Conservation (phyloP, 2,113 vertebrate species). For the Agapornis roseicollis region DNA sequence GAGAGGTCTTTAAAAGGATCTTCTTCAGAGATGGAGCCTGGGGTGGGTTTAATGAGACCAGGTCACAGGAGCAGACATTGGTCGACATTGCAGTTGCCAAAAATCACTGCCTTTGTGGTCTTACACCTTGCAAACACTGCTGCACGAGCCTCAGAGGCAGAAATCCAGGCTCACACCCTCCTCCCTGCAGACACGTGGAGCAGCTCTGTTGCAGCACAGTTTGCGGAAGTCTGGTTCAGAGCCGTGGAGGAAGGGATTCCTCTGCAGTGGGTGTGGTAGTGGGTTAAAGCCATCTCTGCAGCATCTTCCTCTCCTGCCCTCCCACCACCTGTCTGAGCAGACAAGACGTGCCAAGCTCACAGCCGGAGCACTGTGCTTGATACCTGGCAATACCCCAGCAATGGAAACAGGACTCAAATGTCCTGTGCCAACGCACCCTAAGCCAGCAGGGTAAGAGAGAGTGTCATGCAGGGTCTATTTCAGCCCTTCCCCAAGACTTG, state of each 20-base stretch:
- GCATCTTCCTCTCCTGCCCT: not conserved
- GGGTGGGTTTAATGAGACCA: not conserved
- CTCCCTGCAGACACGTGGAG: not conserved
- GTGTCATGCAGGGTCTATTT: not conserved
- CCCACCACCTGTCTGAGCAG: not conserved
- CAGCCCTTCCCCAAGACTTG: not conserved
- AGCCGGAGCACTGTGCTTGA: not conserved
- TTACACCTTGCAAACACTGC: accelerated
- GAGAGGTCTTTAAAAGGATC: not conserved
- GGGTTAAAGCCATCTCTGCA: accelerated
- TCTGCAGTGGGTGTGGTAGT: not conserved
- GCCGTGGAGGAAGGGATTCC: accelerated
- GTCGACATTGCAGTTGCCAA: not conserved
- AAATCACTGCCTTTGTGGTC: not conserved
- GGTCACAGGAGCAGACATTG: not conserved
- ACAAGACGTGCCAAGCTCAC: not conserved
- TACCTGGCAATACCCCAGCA: not conserved
- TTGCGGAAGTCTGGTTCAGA: not conserved
- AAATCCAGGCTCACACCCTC: not conserved
- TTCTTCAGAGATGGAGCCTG: accelerated
- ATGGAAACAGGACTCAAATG: not conserved
- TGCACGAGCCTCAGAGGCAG: not conserved
- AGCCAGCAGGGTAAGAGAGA: not conserved
- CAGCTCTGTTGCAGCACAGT: not conserved
- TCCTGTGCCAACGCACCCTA: not conserved